Evolutionary conservation across 37 sponge, comb jelly and placozoan genomes (phyloP), one percentile per base, ranked within the genome.

Genomic region (Agelas oroides): DNA sequence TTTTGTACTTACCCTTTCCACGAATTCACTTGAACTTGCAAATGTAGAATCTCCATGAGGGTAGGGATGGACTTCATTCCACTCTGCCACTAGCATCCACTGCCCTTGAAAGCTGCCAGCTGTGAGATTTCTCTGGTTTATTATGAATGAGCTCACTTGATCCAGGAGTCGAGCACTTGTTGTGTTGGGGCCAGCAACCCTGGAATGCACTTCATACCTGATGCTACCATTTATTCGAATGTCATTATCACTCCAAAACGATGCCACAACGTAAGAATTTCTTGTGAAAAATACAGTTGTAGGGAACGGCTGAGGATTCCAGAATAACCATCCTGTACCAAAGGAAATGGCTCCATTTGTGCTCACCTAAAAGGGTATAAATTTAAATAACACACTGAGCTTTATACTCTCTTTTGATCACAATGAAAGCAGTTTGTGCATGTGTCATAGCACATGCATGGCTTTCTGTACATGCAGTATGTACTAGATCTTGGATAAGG

Each of bases 171-270:
- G 11, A 31, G 15, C 30, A 20, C 12, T 38, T 18, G 34, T 41
- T 27, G 17, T 53, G 25, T 66, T 58, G 1, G 52, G 21, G 40
- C 77, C 72, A 24, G 32, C 69, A 24, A 14, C 58, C 19, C 37
- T 14, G 24, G 67, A 20, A 33, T 84, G 77, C 18, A 83, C 85
- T 53, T 87, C 31, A 39, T 90, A 94, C 27, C 36, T 37, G 59
- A 90, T 55, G 13, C 15, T 59, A 0, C 95, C 95, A 25, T 24
- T 59, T 13, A 39, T 5, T 37, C 87, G 41, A 1, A 75, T 61
- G 66, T 95, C 93, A 60, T 67, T 73, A 53, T 94, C 92, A 59
- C 78, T 52, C 89, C 91, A 91, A 83, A 81, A 94, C 36, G 89
- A 86, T 57, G 95, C 92, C 27, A 91, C 82, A 54, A 92, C 77